Percentiles rank a stretch among this genome's conserved stretches.
Conservation (phyloP, 2,113 vertebrate species). For the Indicator indicator region DNA sequence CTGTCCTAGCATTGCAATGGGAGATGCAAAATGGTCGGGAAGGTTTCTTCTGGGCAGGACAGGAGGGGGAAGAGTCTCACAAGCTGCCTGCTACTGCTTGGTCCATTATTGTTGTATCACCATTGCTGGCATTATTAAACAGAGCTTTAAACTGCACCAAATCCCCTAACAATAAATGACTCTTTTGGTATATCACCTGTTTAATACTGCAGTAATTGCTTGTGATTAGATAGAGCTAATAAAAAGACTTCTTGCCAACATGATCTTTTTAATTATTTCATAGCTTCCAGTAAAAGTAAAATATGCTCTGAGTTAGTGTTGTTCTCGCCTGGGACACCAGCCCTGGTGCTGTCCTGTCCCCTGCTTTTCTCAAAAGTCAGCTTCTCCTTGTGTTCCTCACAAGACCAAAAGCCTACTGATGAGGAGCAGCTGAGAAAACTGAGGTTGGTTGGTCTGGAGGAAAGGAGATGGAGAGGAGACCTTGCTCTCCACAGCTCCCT, state of each 20-base stretch:
- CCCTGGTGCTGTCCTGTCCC: not conserved
- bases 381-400: not conserved
- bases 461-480: too few relatives aligned
- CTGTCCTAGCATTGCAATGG: not conserved
- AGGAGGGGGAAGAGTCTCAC: not conserved
- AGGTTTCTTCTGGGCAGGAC: not conserved
- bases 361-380: not conserved
- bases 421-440: too few relatives aligned
- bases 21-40: not conserved
- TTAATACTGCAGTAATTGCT: constrained; percentile 39
- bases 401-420: not conserved
- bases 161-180: constrained; percentile 34
- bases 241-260: constrained; percentile 21
- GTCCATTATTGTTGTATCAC: not conserved
- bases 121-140: not conserved
- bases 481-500: too few relatives aligned
- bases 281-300: constrained; percentile 17
- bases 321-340: not conserved
- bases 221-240: constrained; percentile 46
- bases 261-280: constrained; percentile 38
- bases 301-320: not conserved
- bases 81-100: not conserved
- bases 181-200: constrained; percentile 1
- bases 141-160: not conserved
- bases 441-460: too few relatives aligned